Conservation (phyloP, 1,140 invertebrate genomes). For the Caenorhabditis tropicalis region DNA sequence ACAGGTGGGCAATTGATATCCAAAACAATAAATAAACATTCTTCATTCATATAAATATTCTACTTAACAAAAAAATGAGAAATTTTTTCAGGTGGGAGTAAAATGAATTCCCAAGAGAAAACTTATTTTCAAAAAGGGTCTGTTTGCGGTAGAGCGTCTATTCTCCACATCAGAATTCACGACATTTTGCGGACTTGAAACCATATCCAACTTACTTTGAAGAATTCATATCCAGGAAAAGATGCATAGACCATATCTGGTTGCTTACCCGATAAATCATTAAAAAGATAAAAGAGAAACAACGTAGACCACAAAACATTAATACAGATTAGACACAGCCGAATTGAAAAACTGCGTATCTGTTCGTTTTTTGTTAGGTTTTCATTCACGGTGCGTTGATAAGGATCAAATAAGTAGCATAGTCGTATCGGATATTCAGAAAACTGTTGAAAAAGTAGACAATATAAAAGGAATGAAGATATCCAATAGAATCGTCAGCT, state of each 20-base stretch:
- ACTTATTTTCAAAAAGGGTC: background rate
- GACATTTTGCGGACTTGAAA: background rate
- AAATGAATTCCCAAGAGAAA: no score
- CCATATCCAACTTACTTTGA: background rate
- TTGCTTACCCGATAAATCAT: background rate
- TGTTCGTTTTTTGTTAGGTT: constrained; percentile 14
- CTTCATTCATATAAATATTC: no score
- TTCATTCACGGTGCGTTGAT: background rate
- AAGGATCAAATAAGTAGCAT: constrained; percentile 17
- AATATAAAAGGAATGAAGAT: background rate
- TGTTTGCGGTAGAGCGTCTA: background rate
- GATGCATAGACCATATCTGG: background rate
- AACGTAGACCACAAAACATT: background rate
- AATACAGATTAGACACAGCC: background rate
- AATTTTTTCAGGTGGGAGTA: no score
- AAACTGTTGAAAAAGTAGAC: constrained; percentile 20
- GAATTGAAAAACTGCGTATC: background rate
- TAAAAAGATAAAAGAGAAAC: background rate
- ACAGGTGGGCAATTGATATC: no score
- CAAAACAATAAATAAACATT: no score
- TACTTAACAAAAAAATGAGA: no score
- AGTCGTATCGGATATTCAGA: constrained; percentile 19
- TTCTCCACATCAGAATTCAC: no score
- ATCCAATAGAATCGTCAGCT: background rate
- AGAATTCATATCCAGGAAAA: background rate